Conservation (phyloP, 2,797 vertebrate species). For the Sarcoramphus papa region DNA sequence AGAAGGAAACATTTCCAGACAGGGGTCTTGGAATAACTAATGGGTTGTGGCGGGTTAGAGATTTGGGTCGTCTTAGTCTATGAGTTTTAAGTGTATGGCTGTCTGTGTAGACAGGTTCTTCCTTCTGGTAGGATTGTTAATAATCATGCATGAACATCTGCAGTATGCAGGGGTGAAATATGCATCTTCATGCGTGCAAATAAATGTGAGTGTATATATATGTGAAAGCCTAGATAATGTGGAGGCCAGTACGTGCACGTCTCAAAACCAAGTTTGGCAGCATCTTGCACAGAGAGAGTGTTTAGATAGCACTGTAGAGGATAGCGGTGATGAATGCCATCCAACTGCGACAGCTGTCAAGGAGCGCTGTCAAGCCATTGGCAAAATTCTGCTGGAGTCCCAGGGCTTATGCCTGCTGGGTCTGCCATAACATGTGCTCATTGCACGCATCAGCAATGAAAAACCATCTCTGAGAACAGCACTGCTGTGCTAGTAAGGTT, state of each 20-base stretch:
- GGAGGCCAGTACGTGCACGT: fast-evolving
- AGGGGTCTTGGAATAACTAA: background rate
- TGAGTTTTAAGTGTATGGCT: background rate
- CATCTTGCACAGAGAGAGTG: fast-evolving
- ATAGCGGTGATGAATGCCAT: fast-evolving
- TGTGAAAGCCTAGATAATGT: fast-evolving
- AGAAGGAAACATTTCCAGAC: background rate
- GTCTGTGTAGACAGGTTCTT: background rate
- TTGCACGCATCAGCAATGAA: background rate
- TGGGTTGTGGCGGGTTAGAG: background rate
- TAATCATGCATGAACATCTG: background rate
- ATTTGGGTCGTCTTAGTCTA: background rate
- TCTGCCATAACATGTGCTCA: background rate
- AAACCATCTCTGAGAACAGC: background rate
- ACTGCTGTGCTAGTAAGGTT: background rate
- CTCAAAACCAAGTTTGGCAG: background rate
- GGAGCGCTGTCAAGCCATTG: background rate
- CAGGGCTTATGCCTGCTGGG: background rate
- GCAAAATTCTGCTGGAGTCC: background rate
- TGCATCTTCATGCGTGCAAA: background rate
- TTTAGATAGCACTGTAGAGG: too few species aligned
- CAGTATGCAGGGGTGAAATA: too few species aligned
- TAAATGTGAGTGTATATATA: background rate
- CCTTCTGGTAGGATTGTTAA: background rate
- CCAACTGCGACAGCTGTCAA: background rate